phyloP scores from a whole-genome alignment of 2,797 vertebrate genomes.

The Coregonus suidteri region DNA sequence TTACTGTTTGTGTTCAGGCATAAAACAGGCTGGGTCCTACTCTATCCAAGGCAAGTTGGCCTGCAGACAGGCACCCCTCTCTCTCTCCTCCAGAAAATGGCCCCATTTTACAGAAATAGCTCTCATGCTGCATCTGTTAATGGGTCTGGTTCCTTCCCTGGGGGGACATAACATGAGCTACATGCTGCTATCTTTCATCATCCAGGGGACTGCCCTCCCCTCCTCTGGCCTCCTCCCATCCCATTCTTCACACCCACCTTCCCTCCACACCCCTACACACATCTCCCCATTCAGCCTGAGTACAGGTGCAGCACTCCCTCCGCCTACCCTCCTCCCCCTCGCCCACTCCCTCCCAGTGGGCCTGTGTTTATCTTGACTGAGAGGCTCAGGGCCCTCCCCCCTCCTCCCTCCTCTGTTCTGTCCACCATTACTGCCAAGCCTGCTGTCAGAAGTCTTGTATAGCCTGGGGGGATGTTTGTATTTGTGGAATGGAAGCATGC shows the following conservation, averaged over 20 bases:
- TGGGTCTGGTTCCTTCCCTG: constrained; percentile 57
- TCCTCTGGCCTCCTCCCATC: constrained; percentile 19
- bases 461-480: constrained; percentile 73
- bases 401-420: constrained; percentile 44
- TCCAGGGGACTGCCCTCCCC: neutral
- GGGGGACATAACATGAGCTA: constrained; percentile 50
- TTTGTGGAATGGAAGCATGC: constrained; percentile 74
- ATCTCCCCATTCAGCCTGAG: neutral
- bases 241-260: constrained; percentile 17
- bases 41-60: constrained; percentile 23
- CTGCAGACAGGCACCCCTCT: constrained; percentile 14
- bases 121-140: constrained; percentile 60
- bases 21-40: neutral
- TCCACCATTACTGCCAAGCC: constrained; percentile 70
- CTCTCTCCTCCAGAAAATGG: constrained; percentile 33
- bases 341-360: neutral
- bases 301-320: constrained; percentile 2
- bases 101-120: constrained; percentile 49
- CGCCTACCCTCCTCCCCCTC: constrained; percentile 1
- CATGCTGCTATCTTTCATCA: constrained; percentile 66
- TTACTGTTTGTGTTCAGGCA: neutral
- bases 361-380: constrained; percentile 55
- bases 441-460: constrained; percentile 76
- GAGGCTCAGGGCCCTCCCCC: constrained; percentile 39
- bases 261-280: constrained; percentile 11